Evolutionary conservation across 2,888 invertebrate species (phyloP).

Genomic region (Drosophila yooni): DNA sequence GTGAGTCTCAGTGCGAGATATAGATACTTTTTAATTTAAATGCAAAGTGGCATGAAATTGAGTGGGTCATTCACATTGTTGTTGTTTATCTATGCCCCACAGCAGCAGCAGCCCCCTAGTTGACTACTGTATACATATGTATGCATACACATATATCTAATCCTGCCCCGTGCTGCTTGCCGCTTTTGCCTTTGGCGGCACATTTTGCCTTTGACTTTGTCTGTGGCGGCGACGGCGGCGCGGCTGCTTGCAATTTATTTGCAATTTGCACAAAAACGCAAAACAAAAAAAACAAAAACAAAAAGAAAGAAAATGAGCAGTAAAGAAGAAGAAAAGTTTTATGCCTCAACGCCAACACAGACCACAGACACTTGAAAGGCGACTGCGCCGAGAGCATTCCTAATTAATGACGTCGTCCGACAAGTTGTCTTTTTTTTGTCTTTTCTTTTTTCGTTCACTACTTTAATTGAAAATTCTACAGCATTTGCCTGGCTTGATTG

Average conservation of each 20-base stretch:
- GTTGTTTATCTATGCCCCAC: constrained; percentile 23
- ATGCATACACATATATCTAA: constrained; percentile 30
- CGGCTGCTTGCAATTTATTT: constrained; percentile 69
- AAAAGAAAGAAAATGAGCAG: constrained; percentile 21
- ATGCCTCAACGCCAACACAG: constrained; percentile 73
- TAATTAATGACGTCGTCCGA: constrained; percentile 72
- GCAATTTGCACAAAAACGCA: constrained; percentile 74
- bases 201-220: constrained; percentile 50
- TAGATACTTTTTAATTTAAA: constrained; percentile 70
- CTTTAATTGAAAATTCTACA: constrained; percentile 63
- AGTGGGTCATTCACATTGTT: constrained; percentile 38
- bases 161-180: constrained; percentile 15
- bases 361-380: constrained; percentile 65
- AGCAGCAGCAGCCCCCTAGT: constrained; percentile 8
- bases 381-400: constrained; percentile 70
- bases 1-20: constrained; percentile 6
- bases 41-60: constrained; percentile 78
- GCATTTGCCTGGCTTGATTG: constrained; percentile 39
- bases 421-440: constrained; percentile 21
- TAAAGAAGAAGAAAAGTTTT: constrained; percentile 42
- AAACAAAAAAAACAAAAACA: constrained; percentile 31
- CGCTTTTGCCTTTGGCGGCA: constrained; percentile 40
- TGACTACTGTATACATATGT: neutral
- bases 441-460: neutral
- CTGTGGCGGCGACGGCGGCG: constrained; percentile 48